These are phyloP conservation scores for Cynodonichthys magdalenae DNA, from an alignment of 2,797 vertebrate genomes.

Conservation along the genomic window DNA sequence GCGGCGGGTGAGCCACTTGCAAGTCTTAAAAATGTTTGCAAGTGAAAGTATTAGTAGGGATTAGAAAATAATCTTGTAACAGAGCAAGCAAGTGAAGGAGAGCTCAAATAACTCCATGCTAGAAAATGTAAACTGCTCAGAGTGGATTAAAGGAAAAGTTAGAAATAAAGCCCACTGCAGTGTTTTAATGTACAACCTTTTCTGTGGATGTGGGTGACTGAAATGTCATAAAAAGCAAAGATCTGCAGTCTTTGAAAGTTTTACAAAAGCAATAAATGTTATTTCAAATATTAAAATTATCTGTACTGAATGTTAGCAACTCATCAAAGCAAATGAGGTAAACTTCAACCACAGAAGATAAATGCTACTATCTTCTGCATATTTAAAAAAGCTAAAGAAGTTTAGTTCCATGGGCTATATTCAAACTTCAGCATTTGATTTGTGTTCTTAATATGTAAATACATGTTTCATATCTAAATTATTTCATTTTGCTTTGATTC, in stretches of 20 bases:
- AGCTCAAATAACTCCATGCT: constrained; percentile 35
- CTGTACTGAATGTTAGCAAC: too few species aligned
- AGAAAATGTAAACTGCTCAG: constrained; percentile 34
- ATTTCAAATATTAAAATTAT: too few species aligned
- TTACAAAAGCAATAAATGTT: too few species aligned
- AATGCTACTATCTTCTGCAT: too few species aligned
- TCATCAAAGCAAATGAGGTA: too few species aligned
- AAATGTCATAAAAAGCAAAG: neutral
- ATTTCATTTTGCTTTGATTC: neutral
- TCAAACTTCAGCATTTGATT: neutral
- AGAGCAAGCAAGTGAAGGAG: constrained; percentile 55
- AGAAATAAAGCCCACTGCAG: constrained; percentile 13
- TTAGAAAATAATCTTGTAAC: constrained; percentile 67
- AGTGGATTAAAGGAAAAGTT: constrained; percentile 46
- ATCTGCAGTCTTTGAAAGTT: neutral
- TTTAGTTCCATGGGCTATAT: neutral
- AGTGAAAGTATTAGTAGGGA: constrained; percentile 65
- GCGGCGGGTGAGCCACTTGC: constrained; percentile 32
- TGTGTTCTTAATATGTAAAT: too few species aligned
- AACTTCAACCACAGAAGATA: too few species aligned
- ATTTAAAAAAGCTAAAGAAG: too few species aligned
- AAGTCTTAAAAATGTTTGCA: constrained; percentile 50
- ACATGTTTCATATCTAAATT: too few species aligned
- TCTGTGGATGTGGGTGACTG: too few species aligned
- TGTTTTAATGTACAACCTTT: constrained; percentile 4